These are phyloP conservation scores for Alcis repandata DNA, from an alignment of 2,888 invertebrate species.

Conservation along the genomic window DNA sequence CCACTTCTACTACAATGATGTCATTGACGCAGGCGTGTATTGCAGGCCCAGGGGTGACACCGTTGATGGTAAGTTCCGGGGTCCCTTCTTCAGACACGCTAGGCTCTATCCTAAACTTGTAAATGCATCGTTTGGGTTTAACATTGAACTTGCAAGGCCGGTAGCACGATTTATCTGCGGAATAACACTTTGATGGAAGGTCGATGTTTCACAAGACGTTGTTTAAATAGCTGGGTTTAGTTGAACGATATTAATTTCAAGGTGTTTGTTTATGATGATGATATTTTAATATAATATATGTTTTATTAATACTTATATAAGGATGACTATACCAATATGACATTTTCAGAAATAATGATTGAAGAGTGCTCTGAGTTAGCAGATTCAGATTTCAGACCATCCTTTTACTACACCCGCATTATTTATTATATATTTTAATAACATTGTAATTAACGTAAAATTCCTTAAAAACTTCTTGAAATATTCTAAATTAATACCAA, in stretches of 20 bases:
- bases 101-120: constrained; percentile 74
- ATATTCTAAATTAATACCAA: too few relatives aligned
- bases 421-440: too few relatives aligned
- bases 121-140: constrained; percentile 77
- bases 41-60: constrained; percentile 81
- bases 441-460: too few relatives aligned
- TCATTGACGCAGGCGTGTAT: constrained; percentile 91
- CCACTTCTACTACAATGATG: constrained; percentile 90
- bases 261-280: constrained; percentile 19
- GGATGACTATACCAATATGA: too few relatives aligned
- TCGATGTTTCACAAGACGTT: constrained; percentile 35
- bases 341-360: too few relatives aligned
- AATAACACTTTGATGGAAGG: constrained; percentile 45
- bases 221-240: constrained; percentile 11
- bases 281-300: background rate
- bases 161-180: constrained; percentile 75
- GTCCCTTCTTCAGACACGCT: constrained; percentile 64
- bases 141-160: constrained; percentile 84
- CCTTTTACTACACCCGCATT: too few relatives aligned
- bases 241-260: constrained; percentile 18
- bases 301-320: too few relatives aligned
- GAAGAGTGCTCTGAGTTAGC: too few relatives aligned
- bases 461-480: too few relatives aligned
- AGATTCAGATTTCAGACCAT: too few relatives aligned
- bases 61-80: constrained; percentile 71